Evolutionary conservation across 2,113 vertebrate species (phyloP), one percentile per base, ranked within the genome.

Genomic region (Grammomys dolichurus): DNA sequence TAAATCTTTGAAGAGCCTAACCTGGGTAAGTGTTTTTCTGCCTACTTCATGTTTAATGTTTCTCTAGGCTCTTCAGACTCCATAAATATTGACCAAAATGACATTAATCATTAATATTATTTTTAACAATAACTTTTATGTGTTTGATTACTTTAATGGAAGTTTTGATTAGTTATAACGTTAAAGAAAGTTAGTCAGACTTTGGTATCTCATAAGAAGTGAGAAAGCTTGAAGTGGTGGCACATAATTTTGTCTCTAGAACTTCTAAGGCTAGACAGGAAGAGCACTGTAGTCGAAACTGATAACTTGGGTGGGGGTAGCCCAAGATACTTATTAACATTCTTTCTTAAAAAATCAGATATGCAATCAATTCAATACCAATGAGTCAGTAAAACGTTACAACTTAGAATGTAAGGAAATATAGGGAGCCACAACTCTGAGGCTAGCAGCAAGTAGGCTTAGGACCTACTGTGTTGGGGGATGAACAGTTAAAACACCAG

Each of bases 1-100:
- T 24, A 86, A 63, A 67, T 86, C 92, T 92, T n/a, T 76, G 82
- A 89, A 91, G 40, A 54, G 75, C 46, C 63, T 87, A 19, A 58
- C 8, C 12, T 70, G 11, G 19, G 65, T 2, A 78, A 22, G 16
- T 43, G 72, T 54, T 92, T 85, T 56, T 81, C 2, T 73, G 69
- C 11, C 90, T 90, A 19, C 9, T 80, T 5, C 58, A 86, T 40
- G 80, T 13, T 88, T 51, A 9, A 40, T 80, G 65, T 33, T 86
- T 26, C 22, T 72, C 48, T 24, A 69, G 16, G 43, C 14, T 87
- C 5, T 24, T 11, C 9, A 54, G 46, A 87, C 48, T 54, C 33
- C 33, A 36, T 54, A 14, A n/a, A 70, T 54, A n/a, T 54, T 3
- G 54, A n/a, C 20, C 51, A 24, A 70, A 54, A 87, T n/a, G 46